phyloP scores from a whole-genome alignment of 2,113 vertebrate genomes.

The Arvicanthis niloticus region DNA sequence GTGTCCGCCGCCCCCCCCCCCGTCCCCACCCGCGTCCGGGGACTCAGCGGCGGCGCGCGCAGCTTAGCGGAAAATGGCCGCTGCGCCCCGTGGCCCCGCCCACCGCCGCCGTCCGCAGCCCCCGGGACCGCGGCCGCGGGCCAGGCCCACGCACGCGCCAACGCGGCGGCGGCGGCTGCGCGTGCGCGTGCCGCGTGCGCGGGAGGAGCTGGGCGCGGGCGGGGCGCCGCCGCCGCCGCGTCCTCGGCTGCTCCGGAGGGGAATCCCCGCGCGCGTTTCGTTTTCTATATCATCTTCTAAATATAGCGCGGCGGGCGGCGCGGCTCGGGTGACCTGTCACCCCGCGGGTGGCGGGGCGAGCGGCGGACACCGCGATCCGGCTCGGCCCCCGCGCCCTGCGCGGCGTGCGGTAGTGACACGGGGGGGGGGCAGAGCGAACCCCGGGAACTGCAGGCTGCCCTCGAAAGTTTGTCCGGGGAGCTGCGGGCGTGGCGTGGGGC shows the following conservation, averaged over 20 bases:
- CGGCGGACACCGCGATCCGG: background rate
- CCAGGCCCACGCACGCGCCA: background rate
- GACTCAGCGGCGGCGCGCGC: slow-evolving; percentile 59
- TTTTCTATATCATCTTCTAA: slow-evolving; percentile 56
- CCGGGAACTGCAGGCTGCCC: background rate
- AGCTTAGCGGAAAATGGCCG: slow-evolving; percentile 95
- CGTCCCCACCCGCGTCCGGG: background rate
- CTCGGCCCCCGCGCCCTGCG: background rate
- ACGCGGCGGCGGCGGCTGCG: background rate
- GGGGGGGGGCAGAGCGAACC: background rate
- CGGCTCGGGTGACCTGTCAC: too few species aligned
- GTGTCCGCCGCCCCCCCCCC: background rate
- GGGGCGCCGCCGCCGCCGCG: background rate
- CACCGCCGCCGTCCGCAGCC: background rate
- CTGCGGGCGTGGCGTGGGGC: background rate
- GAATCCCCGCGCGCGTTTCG: background rate
- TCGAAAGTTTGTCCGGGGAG: background rate
- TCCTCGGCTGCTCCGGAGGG: slow-evolving; percentile 33
- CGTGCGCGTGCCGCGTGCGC: background rate
- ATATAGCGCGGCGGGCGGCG: background rate
- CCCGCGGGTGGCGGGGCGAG: background rate
- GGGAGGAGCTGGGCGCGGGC: background rate
- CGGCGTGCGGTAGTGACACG: background rate
- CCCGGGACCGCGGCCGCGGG: background rate
- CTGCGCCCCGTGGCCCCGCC: slow-evolving; percentile 76